Evolutionary conservation across 2,113 vertebrate species (phyloP), one percentile per base, ranked within the genome.

Genomic region (Istiophorus platypterus): DNA sequence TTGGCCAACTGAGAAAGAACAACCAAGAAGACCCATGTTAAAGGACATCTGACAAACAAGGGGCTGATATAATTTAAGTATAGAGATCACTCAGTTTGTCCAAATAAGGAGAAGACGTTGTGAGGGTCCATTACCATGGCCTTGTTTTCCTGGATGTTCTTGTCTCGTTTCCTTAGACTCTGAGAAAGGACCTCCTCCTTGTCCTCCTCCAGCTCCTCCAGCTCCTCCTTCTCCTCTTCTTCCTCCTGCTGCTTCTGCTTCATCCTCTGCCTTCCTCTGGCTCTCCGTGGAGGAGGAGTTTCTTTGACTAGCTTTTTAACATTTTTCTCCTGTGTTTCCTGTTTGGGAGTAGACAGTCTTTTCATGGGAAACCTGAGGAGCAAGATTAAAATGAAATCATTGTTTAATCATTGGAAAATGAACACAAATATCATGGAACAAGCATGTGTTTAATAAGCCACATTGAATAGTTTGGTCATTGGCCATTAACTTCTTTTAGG

Each of bases 121-220:
- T 31, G 11, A 58, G 10, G 11, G 52, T 56, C 64, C 3, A 24
- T 54, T 93, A 99, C 98, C 98, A 99, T 96, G 69, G 97, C 98
- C 91, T 99, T 99, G 94, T 99, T 99, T 94, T 99, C 98, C 89
- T 96, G 95, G 85, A 99, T 99, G 92, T 99, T 99, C 90, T 97
- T 95, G 81, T 96, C 95, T 88, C 98, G 94, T 80, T 97, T 98
- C 0, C 90, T 95, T n/a, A 96, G 92, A 66, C 91, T 90, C 49
- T 91, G 92, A 37, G 95, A 95, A 41, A 95, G 90, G 11, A 92
- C 92, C 18, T 94, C 88, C 80, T 89, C 85, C n/a, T 91, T 57
- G 10, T 74, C 59, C 0, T 79, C 71, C 63, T 90, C 83, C 78
- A 91, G 62, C 65, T 85, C 80, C 52, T 63, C 74, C 62, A 67